Evolutionary conservation across 2,888 invertebrate species (phyloP), one percentile per base, ranked within the genome.

Genomic region (Nineta flava): DNA sequence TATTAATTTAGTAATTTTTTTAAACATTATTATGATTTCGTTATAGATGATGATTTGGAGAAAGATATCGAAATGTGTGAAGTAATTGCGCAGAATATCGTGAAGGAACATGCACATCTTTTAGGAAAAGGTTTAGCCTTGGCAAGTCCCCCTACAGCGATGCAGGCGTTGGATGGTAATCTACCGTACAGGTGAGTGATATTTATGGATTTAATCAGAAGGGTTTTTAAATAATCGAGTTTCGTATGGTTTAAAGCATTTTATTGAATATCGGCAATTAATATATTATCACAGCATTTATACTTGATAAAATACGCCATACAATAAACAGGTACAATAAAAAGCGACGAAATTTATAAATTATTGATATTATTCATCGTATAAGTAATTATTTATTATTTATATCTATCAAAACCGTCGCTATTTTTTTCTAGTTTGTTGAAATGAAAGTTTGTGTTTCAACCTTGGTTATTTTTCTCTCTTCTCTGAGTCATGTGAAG

Each of bases 121-220:
- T 76, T 96, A 12, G 83, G 88, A 9, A 86, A 91, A 61, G 95
- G 96, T 16, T 80, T 96, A 57, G 91, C 93, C 10, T 73, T 96
- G 12, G 83, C 86, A 38, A 83, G 87, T 52, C 81, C 87, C 1
- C 86, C 95, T 1, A 83, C 87, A 13, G 84, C 96, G 47, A 82
- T 83, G 59, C 91, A 95, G 71, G 88, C 93, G 41, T 72, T 95
- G 52, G 92, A 93, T 62, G 93, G 92, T 9, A 82, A 83, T 65
- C 72, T 88, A 57, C 86, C 87, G 32, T 83, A 84, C 68, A 83
- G 83, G 84, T 85, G 63, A 77, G 81, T 73, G 41, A 15, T 9
- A 9, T 31, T 43, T 16, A 26, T 26, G 26, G 7, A 26, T 26
- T 26, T 26, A 19, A 3, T 19, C 3, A 19, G 19, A 19, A 19